phyloP scores from a whole-genome alignment of 2,113 vertebrate genomes.

The Damaliscus lunatus region DNA sequence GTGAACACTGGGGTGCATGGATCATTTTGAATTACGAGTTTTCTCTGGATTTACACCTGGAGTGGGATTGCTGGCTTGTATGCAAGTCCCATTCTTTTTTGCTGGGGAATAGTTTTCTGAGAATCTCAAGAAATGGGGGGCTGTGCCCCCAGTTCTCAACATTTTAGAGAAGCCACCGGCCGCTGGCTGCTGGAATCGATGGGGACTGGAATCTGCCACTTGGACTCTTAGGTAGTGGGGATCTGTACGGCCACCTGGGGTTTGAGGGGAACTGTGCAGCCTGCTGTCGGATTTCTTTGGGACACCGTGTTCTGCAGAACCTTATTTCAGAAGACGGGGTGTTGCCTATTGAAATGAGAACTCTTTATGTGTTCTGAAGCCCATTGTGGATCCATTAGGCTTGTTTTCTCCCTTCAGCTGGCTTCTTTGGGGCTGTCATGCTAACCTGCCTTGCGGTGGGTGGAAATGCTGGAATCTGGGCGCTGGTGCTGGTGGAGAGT shows the following conservation, averaged over 20 bases:
- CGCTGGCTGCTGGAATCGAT: not conserved
- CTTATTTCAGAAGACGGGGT: not conserved
- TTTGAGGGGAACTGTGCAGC: no score
- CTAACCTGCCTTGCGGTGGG: rapidly evolving
- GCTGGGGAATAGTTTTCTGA: not conserved
- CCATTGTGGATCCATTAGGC: not conserved
- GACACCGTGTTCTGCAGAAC: rapidly evolving
- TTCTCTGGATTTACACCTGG: not conserved
- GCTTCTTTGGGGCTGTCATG: not conserved
- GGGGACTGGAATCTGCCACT: not conserved
- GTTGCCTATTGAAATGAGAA: not conserved
- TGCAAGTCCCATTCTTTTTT: not conserved
- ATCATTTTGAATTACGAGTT: not conserved
- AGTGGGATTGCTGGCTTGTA: not conserved
- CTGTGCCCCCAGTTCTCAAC: not conserved
- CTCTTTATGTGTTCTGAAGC: not conserved
- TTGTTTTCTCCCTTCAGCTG: not conserved
- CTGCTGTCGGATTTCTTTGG: not conserved
- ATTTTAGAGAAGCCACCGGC: not conserved
- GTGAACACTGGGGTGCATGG: not conserved
- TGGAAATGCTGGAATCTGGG: rapidly evolving
- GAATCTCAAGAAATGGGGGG: not conserved
- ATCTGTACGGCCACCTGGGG: rapidly evolving
- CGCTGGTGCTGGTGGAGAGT: no score
- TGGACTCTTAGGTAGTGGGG: not conserved